Evolutionary conservation across 92 coral and sea anemone species (phyloP).

Genomic region (Palythoa heliodiscus): DNA sequence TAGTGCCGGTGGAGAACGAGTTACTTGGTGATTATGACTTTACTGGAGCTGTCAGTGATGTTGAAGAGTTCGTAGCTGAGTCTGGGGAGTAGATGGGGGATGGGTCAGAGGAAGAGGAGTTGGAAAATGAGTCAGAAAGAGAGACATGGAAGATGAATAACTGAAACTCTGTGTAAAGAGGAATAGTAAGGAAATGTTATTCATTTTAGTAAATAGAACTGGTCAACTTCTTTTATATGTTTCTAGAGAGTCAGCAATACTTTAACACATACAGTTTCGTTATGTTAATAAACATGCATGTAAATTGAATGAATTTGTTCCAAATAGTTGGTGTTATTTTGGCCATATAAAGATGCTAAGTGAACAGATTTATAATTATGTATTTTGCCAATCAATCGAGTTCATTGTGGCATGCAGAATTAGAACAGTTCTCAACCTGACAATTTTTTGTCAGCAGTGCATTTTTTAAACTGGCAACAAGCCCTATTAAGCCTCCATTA

Average conservation of each 20-base stretch:
- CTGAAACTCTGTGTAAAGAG: constrained; percentile 14
- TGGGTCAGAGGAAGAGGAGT: constrained; percentile 8
- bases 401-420: constrained; percentile 14
- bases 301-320: constrained; percentile 4
- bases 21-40: constrained; percentile 13
- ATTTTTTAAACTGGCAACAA: neutral
- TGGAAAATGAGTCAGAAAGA: constrained; percentile 10
- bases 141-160: constrained; percentile 1
- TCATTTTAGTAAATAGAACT: constrained; percentile 11
- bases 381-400: constrained; percentile 5
- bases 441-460: neutral
- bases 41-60: constrained; percentile 17
- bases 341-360: too few species aligned
- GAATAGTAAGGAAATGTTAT: neutral
- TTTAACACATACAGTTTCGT: constrained; percentile 12
- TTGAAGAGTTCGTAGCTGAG: constrained; percentile 3
- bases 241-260: constrained; percentile 1
- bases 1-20: neutral
- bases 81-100: constrained; percentile 9
- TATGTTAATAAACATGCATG: neutral
- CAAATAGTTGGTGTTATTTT: neutral
- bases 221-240: constrained; percentile 10
- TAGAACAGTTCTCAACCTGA: constrained; percentile 8
- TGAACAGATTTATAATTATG: neutral
- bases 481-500: neutral